Base-by-base conservation (phyloP, 2,888 invertebrate genomes). In the Eueremaeus valkanovi region DNA sequence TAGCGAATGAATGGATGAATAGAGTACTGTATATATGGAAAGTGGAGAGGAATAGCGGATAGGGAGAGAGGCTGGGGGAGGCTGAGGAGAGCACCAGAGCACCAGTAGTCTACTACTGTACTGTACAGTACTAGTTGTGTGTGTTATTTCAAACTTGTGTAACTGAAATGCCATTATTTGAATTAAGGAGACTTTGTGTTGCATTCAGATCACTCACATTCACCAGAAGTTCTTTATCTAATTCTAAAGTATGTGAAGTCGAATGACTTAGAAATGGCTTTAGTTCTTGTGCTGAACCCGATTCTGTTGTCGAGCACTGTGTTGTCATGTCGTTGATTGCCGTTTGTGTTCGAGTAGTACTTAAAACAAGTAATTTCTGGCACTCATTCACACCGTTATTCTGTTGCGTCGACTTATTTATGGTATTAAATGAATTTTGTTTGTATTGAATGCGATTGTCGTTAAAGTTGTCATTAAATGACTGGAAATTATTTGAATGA, bases 181-280 rank as follows among this genome's bases (percentile, higher is more conserved):
- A 31, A 63, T 63, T 63, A 63, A 63, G 63, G n/a, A 55, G 21
- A 55, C 24, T 63, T 63, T 63, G 63, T 36, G 63, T 8, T 63
- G 31, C 1, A 18, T 63, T 63, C n/a, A 63, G 18, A 63, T 63
- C 63, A 36, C n/a, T n/a, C 18, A 18, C 33, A n/a, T 5, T n/a
- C 18, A 18, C 33, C 6, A 63, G 33, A 3, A 63, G 63, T n/a
- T 63, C 31, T 63, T 63, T 63, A 36, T 33, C n/a, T 63, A 29
- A 31, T 31, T 61, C 29, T n/a, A 63, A 36, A 33, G n/a, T 16
- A 63, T 63, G 33, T 36, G 27, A 31, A 16, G 29, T 1, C 6
- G 29, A 61, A 31, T 61, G 61, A 61, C 27, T 61, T 61, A 33
- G n/a, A 3, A 33, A 18, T 18, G 63, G 36, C 63, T 66, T 66